Base-by-base conservation (phyloP, 2,797 vertebrate genomes). In the Neosilurus mollespiculum region DNA sequence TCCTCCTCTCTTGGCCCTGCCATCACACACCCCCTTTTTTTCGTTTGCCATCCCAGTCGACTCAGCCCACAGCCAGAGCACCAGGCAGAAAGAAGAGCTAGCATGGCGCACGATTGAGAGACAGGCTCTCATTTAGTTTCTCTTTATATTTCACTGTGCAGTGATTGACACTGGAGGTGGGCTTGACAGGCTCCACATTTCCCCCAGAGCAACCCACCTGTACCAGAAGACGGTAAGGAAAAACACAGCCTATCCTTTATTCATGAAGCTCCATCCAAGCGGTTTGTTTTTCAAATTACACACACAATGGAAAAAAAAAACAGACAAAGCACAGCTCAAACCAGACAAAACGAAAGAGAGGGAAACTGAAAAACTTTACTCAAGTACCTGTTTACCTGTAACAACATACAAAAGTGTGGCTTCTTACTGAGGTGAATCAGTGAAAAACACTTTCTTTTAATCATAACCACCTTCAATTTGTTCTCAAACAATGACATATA, bases 201-300 rank as follows among this genome's bases (percentile, higher is more conserved):
- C 82, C 83, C 89, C 89, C 87, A 84, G 82, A 81, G 80, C 87
- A 90, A 88, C 90, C 87, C 67, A 89, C 91, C 91, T 87, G 89
- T 89, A 91, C 91, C 86, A 87, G 78, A 87, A 85, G 70, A 81
- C 77, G 71, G 78, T 12, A 51, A 83, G 76, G 26, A 83, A 82
- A 87, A 85, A 84, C 86, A 83, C 84, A 87, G 81, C 67, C 51
- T 88, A 90, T 90, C 88, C 87, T 89, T 90, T 90, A 90, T 90
- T 90, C 86, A 90, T 89, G 88, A 90, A 88, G 87, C 86, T 83
- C 86, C 85, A 87, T 87, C 85, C 87, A 87, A 88, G 85, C 86
- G 84, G 88, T 88, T 89, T 89, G 83, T 88, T 90, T 88, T 90
- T 89, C 81, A 87, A 89, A 89, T 90, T 89, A 89, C 85, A 87